phyloP scores from a whole-genome alignment of 2,797 vertebrate species.

The Erpetoichthys calabaricus region DNA sequence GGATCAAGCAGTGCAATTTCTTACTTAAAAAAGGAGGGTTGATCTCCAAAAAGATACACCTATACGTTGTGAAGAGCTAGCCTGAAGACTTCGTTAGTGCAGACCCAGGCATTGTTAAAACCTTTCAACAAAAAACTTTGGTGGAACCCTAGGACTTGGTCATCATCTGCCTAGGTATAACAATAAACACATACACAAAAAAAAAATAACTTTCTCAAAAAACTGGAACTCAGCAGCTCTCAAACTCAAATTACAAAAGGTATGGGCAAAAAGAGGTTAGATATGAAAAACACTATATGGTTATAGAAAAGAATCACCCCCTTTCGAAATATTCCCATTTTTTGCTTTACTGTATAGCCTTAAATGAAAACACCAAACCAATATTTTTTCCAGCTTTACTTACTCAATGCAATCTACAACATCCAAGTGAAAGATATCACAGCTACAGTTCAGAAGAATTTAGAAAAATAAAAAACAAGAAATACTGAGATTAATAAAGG shows the following conservation, averaged over 20 bases:
- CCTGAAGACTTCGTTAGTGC: slow-evolving; percentile 61
- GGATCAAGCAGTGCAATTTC: slow-evolving; percentile 17
- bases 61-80: slow-evolving; percentile 55
- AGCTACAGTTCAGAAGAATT: no score
- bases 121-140: slow-evolving; percentile 59
- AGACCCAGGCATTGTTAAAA: slow-evolving; percentile 48
- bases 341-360: no score
- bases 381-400: no score
- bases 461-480: no score
- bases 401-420: no score
- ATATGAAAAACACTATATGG: not conserved
- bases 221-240: no score
- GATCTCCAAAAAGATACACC: slow-evolving; percentile 27
- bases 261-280: slow-evolving; percentile 24
- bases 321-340: no score
- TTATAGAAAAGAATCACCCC: not conserved
- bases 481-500: no score
- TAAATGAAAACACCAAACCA: no score
- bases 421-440: no score
- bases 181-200: not conserved
- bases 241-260: no score
- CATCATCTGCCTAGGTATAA: slow-evolving; percentile 50
- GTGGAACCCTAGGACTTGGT: slow-evolving; percentile 59
- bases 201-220: no score
- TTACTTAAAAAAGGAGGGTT: slow-evolving; percentile 38